These are phyloP conservation scores for Chunga burmeisteri DNA, from an alignment of 2,113 vertebrate species.

Conservation along the genomic window DNA sequence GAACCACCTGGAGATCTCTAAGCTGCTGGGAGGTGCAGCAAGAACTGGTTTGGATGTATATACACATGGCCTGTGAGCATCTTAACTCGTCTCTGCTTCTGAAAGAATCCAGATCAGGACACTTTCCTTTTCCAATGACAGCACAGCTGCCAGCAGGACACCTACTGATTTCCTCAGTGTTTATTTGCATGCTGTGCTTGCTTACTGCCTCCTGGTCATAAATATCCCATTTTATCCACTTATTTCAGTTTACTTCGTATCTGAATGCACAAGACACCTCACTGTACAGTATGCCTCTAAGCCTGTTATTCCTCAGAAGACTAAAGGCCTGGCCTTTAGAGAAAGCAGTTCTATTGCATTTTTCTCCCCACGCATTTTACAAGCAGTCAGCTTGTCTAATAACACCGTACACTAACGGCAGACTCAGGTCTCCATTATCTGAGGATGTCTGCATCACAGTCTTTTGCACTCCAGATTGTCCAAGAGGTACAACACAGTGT, in stretches of 20 bases:
- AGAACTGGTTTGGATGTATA: not conserved
- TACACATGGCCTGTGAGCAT: not conserved
- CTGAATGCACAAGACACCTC: not conserved
- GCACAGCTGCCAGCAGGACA: not conserved
- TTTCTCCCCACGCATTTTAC: not conserved
- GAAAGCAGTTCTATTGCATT: not conserved
- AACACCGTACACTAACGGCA: accelerated
- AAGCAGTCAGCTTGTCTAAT: not conserved
- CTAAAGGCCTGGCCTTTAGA: not conserved
- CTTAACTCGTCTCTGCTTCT: not conserved
- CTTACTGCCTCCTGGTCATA: not conserved
- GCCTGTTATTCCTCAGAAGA: not conserved
- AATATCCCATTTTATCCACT: not conserved
- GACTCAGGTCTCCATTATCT: not conserved
- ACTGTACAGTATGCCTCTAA: not conserved
- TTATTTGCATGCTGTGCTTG: slow-evolving; percentile 12
- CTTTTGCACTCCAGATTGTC: not conserved
- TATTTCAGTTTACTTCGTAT: not conserved
- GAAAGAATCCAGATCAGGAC: not conserved
- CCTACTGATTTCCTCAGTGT: not conserved
- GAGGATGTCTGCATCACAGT: not conserved
- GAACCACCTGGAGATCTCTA: not conserved
- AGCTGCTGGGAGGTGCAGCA: not conserved
- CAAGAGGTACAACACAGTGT: not conserved
- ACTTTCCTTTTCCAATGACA: not conserved